A percentile compares a stretch with the other conserved stretches of the same genome.
Conservation (phyloP, 2,113 vertebrate genomes). For the Chaetorhynchus papuensis region DNA sequence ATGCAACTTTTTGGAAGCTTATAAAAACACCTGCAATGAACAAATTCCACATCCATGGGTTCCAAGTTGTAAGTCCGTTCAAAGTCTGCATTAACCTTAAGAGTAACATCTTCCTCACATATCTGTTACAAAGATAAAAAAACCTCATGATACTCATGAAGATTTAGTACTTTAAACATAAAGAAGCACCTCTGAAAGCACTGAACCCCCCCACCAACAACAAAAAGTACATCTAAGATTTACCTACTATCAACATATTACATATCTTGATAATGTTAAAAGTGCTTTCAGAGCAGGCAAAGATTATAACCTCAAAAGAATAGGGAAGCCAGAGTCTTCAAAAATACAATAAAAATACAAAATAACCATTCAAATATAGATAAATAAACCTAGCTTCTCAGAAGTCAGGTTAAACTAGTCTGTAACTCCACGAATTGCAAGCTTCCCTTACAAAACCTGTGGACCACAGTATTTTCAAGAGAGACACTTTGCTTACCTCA, state of each 20-base stretch:
- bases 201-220: neutral
- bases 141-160: neutral
- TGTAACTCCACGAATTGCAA: neutral
- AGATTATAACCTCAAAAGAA: neutral
- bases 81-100: constrained; percentile 82
- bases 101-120: constrained; percentile 80
- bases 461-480: neutral
- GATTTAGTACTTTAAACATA: neutral
- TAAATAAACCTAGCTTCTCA: neutral
- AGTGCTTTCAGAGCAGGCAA: neutral
- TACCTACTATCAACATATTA: neutral
- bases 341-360: neutral
- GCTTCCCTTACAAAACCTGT: neutral
- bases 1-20: neutral
- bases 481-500: constrained; percentile 74
- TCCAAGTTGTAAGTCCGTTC: constrained; percentile 83
- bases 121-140: constrained; percentile 69
- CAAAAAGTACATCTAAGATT: neutral
- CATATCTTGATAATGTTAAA: neutral
- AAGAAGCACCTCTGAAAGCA: neutral
- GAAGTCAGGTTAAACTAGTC: neutral
- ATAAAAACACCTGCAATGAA: constrained; percentile 79
- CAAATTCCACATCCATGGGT: constrained; percentile 91
- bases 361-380: neutral
- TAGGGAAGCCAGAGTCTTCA: neutral